Conservation (phyloP, 2,888 invertebrate species). For the Trichopoda pennipes region DNA sequence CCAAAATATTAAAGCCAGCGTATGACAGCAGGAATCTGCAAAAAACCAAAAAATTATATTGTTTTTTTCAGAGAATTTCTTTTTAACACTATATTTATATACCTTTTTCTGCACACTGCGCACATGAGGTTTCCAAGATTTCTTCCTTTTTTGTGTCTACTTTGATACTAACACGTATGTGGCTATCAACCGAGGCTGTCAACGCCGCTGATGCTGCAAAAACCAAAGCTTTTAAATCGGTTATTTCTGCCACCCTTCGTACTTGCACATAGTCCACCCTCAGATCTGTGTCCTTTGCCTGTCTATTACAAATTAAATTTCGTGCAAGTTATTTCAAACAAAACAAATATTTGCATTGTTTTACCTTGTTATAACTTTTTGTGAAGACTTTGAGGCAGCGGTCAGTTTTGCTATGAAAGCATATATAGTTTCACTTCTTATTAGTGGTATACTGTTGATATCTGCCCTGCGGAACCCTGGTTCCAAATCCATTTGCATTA, state of each 20-base stretch:
- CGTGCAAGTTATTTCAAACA: not conserved
- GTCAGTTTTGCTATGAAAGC: constrained; percentile 74
- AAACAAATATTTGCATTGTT: not conserved
- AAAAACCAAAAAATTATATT: no score
- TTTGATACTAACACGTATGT: constrained; percentile 74
- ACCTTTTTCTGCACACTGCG: constrained; percentile 73
- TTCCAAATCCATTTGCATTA: constrained; percentile 75
- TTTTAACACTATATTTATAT: not conserved
- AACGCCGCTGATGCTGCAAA: constrained; percentile 73
- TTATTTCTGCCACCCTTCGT: constrained; percentile 72
- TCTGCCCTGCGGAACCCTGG: constrained; percentile 78
- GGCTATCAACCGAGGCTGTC: constrained; percentile 71
- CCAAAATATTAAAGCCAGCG: constrained; percentile 78
- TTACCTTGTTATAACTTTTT: constrained; percentile 40
- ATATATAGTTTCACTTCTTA: constrained; percentile 77
- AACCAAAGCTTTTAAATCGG: constrained; percentile 75
- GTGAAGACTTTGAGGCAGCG: constrained; percentile 1
- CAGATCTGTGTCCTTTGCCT: constrained; percentile 72
- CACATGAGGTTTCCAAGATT: constrained; percentile 74
- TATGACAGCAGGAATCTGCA: constrained; percentile 76
- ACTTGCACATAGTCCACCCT: constrained; percentile 79
- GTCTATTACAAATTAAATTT: constrained; percentile 58
- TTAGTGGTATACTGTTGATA: constrained; percentile 75
- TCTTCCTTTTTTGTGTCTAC: constrained; percentile 72
- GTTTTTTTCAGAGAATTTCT: not conserved